Conservation (phyloP, 2,113 vertebrate genomes). For the Parus major region DNA sequence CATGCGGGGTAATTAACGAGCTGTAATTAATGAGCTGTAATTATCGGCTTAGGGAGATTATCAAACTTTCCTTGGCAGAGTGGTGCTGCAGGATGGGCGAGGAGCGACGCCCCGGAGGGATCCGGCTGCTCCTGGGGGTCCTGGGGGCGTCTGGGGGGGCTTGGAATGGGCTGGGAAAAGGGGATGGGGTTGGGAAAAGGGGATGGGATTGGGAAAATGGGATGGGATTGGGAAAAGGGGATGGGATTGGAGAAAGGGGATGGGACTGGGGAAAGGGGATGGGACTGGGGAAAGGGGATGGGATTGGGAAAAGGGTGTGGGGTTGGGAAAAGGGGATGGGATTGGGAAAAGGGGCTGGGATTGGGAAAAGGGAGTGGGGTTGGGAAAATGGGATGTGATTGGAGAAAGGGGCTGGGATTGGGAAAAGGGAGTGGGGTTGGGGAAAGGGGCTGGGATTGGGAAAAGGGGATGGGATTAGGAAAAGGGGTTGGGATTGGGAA, state of each 20-base stretch:
- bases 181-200: too few relatives aligned
- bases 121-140: background rate
- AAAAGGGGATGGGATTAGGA: too few relatives aligned
- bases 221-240: background rate
- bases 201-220: too few relatives aligned
- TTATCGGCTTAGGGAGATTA: constrained; percentile 9
- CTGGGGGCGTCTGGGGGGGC: background rate
- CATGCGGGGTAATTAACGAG: constrained; percentile 14
- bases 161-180: background rate
- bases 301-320: too few relatives aligned
- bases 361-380: too few relatives aligned
- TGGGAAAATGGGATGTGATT: too few relatives aligned
- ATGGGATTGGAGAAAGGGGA: background rate
- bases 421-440: background rate
- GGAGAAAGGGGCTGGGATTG: too few relatives aligned
- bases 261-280: background rate
- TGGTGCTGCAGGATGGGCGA: background rate
- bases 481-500: too few relatives aligned
- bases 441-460: background rate
- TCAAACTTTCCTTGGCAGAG: constrained; percentile 26
- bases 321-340: too few relatives aligned
- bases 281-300: too few relatives aligned
- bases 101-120: background rate
- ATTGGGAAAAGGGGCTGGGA: too few relatives aligned
- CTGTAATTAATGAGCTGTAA: constrained; percentile 20